Conservation (phyloP, 2,113 vertebrate species). For the Microtus ochrogaster region DNA sequence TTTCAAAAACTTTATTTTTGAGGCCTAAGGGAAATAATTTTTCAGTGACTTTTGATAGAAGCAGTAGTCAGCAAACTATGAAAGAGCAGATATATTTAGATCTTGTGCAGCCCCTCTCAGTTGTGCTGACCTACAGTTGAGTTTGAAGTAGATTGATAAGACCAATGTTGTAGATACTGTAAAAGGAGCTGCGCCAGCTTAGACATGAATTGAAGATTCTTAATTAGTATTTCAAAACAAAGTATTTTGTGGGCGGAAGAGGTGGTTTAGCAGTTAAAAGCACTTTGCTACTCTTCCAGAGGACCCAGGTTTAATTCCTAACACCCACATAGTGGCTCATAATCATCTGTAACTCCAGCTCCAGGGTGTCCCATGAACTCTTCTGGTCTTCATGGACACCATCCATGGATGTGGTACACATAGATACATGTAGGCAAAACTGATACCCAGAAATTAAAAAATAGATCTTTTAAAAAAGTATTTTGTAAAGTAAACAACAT, state of each 20-base stretch:
- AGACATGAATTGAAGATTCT: background rate
- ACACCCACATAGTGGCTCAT: background rate
- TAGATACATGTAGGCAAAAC: background rate
- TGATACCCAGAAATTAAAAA: background rate
- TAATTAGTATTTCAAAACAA: background rate
- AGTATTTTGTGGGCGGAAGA: background rate
- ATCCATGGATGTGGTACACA: background rate
- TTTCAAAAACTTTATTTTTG: slow-evolving; percentile 51
- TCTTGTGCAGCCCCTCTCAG: background rate
- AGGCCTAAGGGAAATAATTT: slow-evolving; percentile 11
- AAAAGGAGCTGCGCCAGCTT: background rate
- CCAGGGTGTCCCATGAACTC: background rate
- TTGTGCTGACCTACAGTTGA: background rate
- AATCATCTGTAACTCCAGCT: background rate
- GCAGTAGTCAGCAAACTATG: background rate
- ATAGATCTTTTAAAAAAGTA: background rate
- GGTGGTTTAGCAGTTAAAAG: background rate
- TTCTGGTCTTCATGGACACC: background rate
- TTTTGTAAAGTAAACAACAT: background rate
- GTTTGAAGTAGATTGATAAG: slow-evolving; percentile 18
- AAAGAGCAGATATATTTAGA: slow-evolving; percentile 4
- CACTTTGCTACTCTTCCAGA: background rate
- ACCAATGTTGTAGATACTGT: background rate
- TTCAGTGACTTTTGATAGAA: slow-evolving; percentile 31
- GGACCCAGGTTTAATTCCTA: background rate